A percentile compares a stretch with the other conserved stretches of the same genome.
Evolutionary conservation across 2,797 vertebrate genomes (phyloP).

Genomic region (Lindbergichthys nudifrons): DNA sequence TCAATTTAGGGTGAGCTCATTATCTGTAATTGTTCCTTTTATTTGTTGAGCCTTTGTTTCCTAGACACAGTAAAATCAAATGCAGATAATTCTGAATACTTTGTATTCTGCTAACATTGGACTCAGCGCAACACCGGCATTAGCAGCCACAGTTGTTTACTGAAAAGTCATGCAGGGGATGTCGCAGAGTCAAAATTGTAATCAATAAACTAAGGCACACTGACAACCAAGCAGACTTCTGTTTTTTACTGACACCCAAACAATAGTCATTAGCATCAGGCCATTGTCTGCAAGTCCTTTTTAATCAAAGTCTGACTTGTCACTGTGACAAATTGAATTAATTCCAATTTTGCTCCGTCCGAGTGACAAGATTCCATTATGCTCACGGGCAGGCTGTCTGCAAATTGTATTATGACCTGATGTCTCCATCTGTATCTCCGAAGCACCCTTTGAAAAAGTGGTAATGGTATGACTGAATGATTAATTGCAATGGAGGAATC

Average conservation of each 20-base stretch:
- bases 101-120: slow-evolving; percentile 43
- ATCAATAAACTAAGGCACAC: slow-evolving; percentile 30
- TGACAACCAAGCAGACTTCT: slow-evolving; percentile 32
- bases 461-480: slow-evolving; percentile 60
- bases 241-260: slow-evolving; percentile 68
- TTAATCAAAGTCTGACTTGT: slow-evolving; percentile 85
- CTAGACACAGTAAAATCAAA: slow-evolving; percentile 56
- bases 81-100: slow-evolving; percentile 50
- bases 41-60: slow-evolving; percentile 57
- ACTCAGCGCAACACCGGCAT: slow-evolving; percentile 39
- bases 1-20: slow-evolving; percentile 54
- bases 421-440: slow-evolving; percentile 79
- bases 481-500: slow-evolving; percentile 50
- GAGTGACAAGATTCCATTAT: slow-evolving; percentile 85
- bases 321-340: slow-evolving; percentile 84
- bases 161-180: slow-evolving; percentile 44
- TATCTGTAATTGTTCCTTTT: slow-evolving; percentile 66
- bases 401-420: slow-evolving; percentile 81
- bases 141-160: slow-evolving; percentile 47
- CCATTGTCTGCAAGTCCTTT: slow-evolving; percentile 74
- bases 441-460: slow-evolving; percentile 63
- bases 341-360: slow-evolving; percentile 81
- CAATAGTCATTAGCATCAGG: slow-evolving; percentile 73
- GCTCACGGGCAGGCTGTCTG: slow-evolving; percentile 76
- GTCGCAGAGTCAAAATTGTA: slow-evolving; percentile 33